Conservation (phyloP, 1,140 invertebrate species). For the Drosophila quadrilineata region DNA sequence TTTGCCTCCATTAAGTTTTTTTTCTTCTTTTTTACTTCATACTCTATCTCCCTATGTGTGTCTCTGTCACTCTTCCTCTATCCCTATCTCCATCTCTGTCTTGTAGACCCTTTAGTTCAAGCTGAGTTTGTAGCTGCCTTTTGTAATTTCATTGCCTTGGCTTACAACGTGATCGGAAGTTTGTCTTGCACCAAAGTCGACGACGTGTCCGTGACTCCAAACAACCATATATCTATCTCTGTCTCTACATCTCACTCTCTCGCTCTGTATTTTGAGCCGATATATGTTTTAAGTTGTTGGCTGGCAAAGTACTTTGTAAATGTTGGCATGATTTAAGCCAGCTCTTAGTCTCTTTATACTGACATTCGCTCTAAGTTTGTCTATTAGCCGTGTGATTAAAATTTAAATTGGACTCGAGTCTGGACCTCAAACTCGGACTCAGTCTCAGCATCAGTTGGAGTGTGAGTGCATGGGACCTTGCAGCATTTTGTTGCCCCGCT, state of each 20-base stretch:
- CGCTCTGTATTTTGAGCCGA: slow-evolving; percentile 2
- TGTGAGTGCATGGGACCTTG: background rate
- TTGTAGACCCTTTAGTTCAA: slow-evolving; percentile 29
- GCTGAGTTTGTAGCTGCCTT: slow-evolving; percentile 23
- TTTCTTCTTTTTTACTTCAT: too few relatives aligned
- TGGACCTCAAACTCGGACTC: background rate
- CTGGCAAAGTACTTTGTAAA: slow-evolving; percentile 73
- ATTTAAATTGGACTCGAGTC: slow-evolving; percentile 73
- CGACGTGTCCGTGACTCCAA: slow-evolving; percentile 40
- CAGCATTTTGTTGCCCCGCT: slow-evolving; percentile 6
- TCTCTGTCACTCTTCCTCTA: background rate
- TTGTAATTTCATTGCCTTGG: slow-evolving; percentile 59
- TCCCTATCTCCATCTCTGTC: background rate
- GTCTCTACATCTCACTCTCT: slow-evolving; percentile 15
- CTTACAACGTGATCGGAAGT: slow-evolving; percentile 78
- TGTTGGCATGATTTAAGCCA: slow-evolving; percentile 77
- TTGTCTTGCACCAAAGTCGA: slow-evolving; percentile 64
- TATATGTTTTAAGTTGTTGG: slow-evolving; percentile 23
- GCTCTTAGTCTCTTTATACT: slow-evolving; percentile 78
- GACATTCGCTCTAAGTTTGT: slow-evolving; percentile 76
- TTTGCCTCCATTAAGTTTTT: slow-evolving; percentile 79
- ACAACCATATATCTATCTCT: too few relatives aligned
- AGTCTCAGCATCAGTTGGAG: background rate
- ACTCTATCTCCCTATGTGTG: slow-evolving; percentile 3
- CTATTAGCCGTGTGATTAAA: slow-evolving; percentile 79